Evolutionary conservation across 30 jellyfish, hydroid and myxozoan genomes (phyloP).

Genomic region (Pseudorhiza aurosa): DNA sequence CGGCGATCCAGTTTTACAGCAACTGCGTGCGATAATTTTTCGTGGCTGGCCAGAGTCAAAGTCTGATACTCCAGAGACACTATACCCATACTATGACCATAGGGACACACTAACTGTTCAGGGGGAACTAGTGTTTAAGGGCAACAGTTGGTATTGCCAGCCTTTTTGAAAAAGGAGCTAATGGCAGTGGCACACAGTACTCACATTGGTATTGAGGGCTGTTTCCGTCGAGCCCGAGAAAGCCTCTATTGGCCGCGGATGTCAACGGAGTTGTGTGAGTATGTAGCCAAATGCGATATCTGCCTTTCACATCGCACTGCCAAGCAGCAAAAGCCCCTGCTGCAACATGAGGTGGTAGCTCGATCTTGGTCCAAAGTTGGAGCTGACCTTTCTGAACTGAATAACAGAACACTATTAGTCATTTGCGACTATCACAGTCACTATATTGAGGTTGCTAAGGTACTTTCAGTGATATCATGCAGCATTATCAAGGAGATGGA

Average conservation of each 20-base stretch:
- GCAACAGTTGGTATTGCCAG: conserved; percentile 60
- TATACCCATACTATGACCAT: conserved; percentile 10
- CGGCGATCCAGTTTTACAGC: too few species aligned
- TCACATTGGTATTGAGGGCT: conserved; percentile 28
- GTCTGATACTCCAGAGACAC: conserved; percentile 17
- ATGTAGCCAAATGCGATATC: conserved; percentile 32
- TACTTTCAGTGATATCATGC: too few species aligned
- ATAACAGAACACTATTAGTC: conserved; percentile 12
- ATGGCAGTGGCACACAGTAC: conserved; percentile 25
- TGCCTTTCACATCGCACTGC: conserved; percentile 10
- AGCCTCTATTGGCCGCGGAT: conserved; percentile 47
- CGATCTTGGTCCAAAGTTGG: conserved; percentile 59
- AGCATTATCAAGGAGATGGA: too few species aligned
- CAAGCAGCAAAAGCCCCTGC: conserved; percentile 32
- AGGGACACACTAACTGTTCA: conserved; percentile 30
- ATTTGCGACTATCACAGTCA: conserved; percentile 24
- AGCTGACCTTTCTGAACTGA: conserved; percentile 27
- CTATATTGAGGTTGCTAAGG: conserved; percentile 32
- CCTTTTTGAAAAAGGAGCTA: conserved; percentile 19
- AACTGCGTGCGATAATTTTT: too few species aligned
- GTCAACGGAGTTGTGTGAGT: conserved; percentile 30
- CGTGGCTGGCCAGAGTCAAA: conserved; percentile 63
- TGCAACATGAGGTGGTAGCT: conserved; percentile 21
- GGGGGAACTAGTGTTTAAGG: conserved; percentile 44
- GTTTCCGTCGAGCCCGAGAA: conserved; percentile 39